Conservation (phyloP, 2,113 vertebrate species). For the Caranx ignobilis region DNA sequence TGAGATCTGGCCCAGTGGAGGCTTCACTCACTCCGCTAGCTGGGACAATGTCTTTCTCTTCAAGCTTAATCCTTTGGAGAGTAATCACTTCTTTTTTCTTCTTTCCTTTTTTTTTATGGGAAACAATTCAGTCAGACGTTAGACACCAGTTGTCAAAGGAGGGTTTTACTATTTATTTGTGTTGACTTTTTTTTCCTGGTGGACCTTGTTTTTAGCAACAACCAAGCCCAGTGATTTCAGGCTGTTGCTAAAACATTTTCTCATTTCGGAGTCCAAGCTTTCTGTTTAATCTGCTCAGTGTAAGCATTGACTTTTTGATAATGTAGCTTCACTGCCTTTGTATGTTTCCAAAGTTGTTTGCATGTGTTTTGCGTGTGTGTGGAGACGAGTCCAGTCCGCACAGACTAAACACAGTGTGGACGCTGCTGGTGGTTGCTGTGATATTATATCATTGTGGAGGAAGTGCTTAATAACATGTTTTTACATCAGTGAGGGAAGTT, state of each 20-base stretch:
- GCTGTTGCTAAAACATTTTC: slow-evolving; percentile 55
- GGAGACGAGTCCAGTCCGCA: slow-evolving; percentile 27
- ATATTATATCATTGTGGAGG: not conserved
- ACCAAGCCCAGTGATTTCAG: slow-evolving; percentile 34
- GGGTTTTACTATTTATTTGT: slow-evolving; percentile 74
- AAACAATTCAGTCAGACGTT: slow-evolving; percentile 42
- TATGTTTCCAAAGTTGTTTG: slow-evolving; percentile 26
- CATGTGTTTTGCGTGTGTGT: not conserved
- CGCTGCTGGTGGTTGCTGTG: not conserved
- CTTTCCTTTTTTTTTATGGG: slow-evolving; percentile 15
- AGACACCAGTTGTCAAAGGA: slow-evolving; percentile 36
- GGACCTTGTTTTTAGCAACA: slow-evolving; percentile 62
- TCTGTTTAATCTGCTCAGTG: slow-evolving; percentile 62
- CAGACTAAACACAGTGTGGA: not conserved
- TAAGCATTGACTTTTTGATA: slow-evolving; percentile 56
- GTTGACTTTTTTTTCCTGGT: slow-evolving; percentile 27
- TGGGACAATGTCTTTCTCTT: slow-evolving; percentile 47
- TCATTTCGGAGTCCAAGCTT: slow-evolving; percentile 42
- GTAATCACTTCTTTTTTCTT: slow-evolving; percentile 24
- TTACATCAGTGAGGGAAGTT: not conserved
- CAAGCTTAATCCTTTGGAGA: slow-evolving; percentile 72
- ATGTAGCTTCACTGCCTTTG: slow-evolving; percentile 76
- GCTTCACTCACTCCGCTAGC: slow-evolving; percentile 41
- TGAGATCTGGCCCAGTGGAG: slow-evolving; percentile 54
- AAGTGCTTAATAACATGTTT: too few species aligned